A percentile compares a stretch with the other conserved stretches of the same genome.
phyloP scores from a whole-genome alignment of 2,113 vertebrate genomes.

The Nothoprocta pentlandii region DNA sequence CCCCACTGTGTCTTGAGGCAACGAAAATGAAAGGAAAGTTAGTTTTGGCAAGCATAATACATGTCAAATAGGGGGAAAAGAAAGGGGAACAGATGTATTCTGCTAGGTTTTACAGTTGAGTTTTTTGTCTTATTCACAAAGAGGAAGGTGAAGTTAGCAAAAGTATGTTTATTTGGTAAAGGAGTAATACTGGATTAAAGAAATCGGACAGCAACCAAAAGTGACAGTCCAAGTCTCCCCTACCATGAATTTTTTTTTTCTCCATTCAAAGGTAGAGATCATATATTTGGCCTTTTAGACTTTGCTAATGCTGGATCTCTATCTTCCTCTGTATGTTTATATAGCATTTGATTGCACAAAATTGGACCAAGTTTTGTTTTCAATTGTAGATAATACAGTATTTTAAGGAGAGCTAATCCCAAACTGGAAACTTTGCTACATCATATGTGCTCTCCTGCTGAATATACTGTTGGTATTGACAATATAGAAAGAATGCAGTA shows the following conservation, averaged over 20 bases:
- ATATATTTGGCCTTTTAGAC: background rate
- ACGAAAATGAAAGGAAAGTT: background rate
- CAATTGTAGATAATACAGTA: background rate
- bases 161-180: background rate
- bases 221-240: background rate
- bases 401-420: constrained; percentile 2
- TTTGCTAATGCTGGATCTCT: background rate
- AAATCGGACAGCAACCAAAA: background rate
- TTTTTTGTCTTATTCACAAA: background rate
- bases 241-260: background rate
- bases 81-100: background rate
- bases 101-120: background rate
- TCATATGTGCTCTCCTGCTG: background rate
- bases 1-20: background rate
- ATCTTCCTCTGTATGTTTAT: background rate
- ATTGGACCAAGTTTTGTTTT: background rate
- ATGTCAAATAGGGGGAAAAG: background rate
- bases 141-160: background rate
- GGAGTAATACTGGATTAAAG: background rate
- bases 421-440: background rate
- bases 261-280: background rate
- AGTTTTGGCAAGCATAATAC: background rate
- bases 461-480: background rate
- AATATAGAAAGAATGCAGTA: background rate
- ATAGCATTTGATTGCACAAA: background rate